Percentiles rank a stretch among this genome's conserved stretches.
phyloP scores from a whole-genome alignment of 2,113 vertebrate species.

The Octodon degus region DNA sequence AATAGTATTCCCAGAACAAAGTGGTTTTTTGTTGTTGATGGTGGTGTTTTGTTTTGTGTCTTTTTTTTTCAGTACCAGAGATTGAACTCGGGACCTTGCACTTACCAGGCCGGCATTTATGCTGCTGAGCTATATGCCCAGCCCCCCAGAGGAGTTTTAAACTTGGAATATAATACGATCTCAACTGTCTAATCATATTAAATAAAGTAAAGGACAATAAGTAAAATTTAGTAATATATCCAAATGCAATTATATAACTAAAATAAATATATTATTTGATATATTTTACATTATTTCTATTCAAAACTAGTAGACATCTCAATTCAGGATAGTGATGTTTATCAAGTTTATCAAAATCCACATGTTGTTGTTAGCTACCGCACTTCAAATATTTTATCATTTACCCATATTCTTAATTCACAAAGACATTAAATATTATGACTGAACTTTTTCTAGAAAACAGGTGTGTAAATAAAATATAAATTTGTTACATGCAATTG shows the following conservation, averaged over 20 bases:
- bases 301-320: neutral
- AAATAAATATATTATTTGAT: neutral
- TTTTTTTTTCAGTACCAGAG: too few relatives aligned
- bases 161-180: neutral
- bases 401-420: neutral
- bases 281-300: neutral
- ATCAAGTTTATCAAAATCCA: neutral
- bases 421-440: neutral
- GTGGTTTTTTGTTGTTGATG: too few relatives aligned
- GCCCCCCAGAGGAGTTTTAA: neutral
- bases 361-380: neutral
- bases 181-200: neutral
- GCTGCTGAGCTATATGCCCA: too few relatives aligned
- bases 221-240: constrained; percentile 5
- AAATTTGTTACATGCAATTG: neutral
- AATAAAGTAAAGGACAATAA: neutral
- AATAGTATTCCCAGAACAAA: neutral
- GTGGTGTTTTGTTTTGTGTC: too few relatives aligned
- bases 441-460: neutral
- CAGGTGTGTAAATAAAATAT: neutral
- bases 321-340: neutral
- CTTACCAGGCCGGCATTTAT: too few relatives aligned
- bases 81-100: too few relatives aligned
- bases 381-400: neutral
- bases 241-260: neutral